Evolutionary conservation across 1,140 invertebrate genomes (phyloP), one percentile per base, ranked within the genome.

Genomic region (Pseudomyrmex cubaensis): DNA sequence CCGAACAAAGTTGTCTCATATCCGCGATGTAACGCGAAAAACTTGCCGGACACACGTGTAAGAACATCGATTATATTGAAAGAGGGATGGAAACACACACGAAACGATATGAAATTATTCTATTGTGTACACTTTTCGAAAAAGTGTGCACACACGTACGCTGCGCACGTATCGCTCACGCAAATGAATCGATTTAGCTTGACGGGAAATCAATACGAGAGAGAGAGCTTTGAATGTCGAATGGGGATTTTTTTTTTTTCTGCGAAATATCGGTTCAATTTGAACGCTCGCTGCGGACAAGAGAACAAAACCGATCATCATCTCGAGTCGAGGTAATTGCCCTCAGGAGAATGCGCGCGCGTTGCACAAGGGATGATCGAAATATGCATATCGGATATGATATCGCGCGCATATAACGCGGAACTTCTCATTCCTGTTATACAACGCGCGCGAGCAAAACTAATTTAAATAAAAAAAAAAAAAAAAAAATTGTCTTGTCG

Each of bases 221-320:
- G n/a, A 20, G 54, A 50, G 66, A 35, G 35, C 20, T 80, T 70
- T 54, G 75, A 48, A 46, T 48, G 54, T 76, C 61, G 73, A 56
- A 54, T 54, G 25, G 44, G 76, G 61, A 50, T 25, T 83, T 74
- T 59, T 82, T 85, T n/a, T n/a, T 75, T 69, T 10, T 46, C 17
- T 70, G 54, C 46, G 10, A 73, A 48, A 56, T 48, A 52, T 57
- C 44, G 44, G 66, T 61, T 72, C 66, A n/a, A 80, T 69, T 84
- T 74, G 70, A 52, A 15, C 56, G 46, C 64, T 50, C 44, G 75
- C 35, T 44, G 4, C 7, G 20, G 78, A 25, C 25, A 46, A 12
- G 15, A 13, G 35, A 57, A 76, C 64, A 84, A 76, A 70, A 52
- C 82, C 72, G 84, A 84, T 84, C 82, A 84, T 84, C 82, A 67